Evolutionary conservation across 2,113 vertebrate genomes (phyloP), one percentile per base, ranked within the genome.

Genomic region (Synodontis membranacea): DNA sequence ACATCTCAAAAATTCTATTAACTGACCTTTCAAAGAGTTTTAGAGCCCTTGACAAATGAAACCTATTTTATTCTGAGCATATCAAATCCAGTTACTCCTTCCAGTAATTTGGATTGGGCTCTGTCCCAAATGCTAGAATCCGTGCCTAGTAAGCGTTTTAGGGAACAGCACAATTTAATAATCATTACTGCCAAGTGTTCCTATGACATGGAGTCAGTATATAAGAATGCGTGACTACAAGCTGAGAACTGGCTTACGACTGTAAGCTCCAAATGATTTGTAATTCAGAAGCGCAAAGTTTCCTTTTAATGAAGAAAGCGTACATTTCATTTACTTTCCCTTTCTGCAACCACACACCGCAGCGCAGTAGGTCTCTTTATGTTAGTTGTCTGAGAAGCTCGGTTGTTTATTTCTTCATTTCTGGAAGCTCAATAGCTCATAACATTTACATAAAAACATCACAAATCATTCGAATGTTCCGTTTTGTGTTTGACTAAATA

Each of bases 131-230:
- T 80, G 5, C 52, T 25, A 21, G 34, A 56, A 37, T 10, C 7
- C 19, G 19, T 1, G 10, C 15, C 15, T 54, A 10, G 17, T 76
- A 50, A 50, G n/a, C 25, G 50, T 23, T 78, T 50, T 31, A 12
- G 4, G 76, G 31, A 79, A 46, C 42, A n/a, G 46, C 42, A 75
- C 72, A 46, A 75, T 75, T n/a, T 75, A 46, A 75, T 75, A 75
- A 46, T 75, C 25, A 46, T 46, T 75, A 46, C 72, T 44, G 72
- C 72, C 42, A 46, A 46, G 25, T 46, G 21, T 46, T 46, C 72
- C 72, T 76, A 48, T 50, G 42, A 46, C 31, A 28, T n/a, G 44
- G 25, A 48, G 44, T 76, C 74, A 76, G 74, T n/a, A 76, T n/a
- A n/a, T n/a, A n/a, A n/a, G n/a, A n/a, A n/a, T n/a, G n/a, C n/a